These are phyloP conservation scores for Brachionus paranguensis DNA, from an alignment of 1,140 invertebrate species.

Conservation along the genomic window DNA sequence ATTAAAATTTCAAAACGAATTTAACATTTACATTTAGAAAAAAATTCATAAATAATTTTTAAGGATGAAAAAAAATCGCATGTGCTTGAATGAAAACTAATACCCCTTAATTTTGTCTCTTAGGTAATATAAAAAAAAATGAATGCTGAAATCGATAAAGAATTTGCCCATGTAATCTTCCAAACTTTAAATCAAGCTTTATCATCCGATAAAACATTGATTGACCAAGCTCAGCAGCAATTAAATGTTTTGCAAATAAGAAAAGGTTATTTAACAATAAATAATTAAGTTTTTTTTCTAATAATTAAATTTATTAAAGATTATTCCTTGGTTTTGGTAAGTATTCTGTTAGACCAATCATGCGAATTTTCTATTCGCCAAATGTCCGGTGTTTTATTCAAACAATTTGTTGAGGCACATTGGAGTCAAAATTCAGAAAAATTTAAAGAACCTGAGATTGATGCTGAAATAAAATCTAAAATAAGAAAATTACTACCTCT, in stretches of 20 bases:
- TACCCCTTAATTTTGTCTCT: neutral
- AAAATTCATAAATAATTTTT: neutral
- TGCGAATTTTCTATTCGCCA: constrained; percentile 59
- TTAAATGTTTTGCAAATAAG: constrained; percentile 26
- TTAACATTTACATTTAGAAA: neutral
- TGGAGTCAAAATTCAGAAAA: constrained; percentile 64
- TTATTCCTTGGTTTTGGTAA: constrained; percentile 25
- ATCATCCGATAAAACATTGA: neutral
- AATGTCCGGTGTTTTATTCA: constrained; percentile 67
- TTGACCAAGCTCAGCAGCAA: constrained; percentile 26
- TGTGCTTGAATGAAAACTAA: neutral
- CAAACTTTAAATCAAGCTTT: constrained; percentile 22
- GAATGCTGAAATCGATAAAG: neutral
- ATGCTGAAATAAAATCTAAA: constrained; percentile 60
- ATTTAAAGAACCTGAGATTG: constrained; percentile 62
- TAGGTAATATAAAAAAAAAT: neutral
- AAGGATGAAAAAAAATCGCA: neutral
- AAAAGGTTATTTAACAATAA: neutral
- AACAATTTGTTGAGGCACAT: constrained; percentile 70
- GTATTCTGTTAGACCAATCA: constrained; percentile 26
- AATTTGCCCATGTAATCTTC: constrained; percentile 15
- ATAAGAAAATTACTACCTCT: constrained; percentile 66
- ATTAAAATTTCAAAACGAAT: neutral
- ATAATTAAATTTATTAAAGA: neutral
- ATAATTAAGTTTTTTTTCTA: neutral